These are phyloP conservation scores for Aphodius granarius DNA, from an alignment of 2,888 invertebrate species.

Conservation along the genomic window DNA sequence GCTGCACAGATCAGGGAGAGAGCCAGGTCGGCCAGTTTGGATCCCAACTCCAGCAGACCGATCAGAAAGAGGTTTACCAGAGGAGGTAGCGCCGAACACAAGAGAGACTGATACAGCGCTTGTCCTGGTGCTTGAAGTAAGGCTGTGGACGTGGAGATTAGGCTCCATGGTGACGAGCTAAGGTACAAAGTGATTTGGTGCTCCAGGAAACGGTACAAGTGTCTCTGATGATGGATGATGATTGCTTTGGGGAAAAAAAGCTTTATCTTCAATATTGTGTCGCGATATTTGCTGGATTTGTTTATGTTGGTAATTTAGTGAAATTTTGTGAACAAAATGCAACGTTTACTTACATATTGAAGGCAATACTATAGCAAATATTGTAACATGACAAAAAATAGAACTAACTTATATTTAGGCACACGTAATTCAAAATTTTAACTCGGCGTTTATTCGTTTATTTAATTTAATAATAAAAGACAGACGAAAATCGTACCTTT, in stretches of 20 bases:
- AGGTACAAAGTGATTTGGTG: background rate
- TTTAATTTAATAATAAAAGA: background rate
- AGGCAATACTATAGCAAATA: too few relatives aligned
- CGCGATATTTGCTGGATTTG: too few relatives aligned
- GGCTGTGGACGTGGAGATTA: background rate
- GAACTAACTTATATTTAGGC: background rate
- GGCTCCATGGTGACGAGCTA: background rate
- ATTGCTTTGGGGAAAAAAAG: too few relatives aligned
- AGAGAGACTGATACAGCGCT: conserved; percentile 42
- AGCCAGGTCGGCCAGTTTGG: conserved; percentile 48
- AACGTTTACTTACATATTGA: background rate
- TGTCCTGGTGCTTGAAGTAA: conserved; percentile 30
- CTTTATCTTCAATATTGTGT: too few relatives aligned
- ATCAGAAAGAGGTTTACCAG: conserved; percentile 45
- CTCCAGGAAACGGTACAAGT: background rate
- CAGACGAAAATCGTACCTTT: background rate
- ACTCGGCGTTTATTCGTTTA: too few relatives aligned
- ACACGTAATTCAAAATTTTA: background rate
- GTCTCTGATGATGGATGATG: too few relatives aligned
- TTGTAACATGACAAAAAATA: too few relatives aligned
- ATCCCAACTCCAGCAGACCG: conserved; percentile 42
- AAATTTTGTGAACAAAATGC: too few relatives aligned
- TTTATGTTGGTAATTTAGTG: background rate
- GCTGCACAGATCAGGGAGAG: conserved; percentile 51
- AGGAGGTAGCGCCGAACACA: conserved; percentile 45